Evolutionary conservation across 92 coral and sea anemone species (phyloP).

Genomic region (Palythoa caribaeorum): DNA sequence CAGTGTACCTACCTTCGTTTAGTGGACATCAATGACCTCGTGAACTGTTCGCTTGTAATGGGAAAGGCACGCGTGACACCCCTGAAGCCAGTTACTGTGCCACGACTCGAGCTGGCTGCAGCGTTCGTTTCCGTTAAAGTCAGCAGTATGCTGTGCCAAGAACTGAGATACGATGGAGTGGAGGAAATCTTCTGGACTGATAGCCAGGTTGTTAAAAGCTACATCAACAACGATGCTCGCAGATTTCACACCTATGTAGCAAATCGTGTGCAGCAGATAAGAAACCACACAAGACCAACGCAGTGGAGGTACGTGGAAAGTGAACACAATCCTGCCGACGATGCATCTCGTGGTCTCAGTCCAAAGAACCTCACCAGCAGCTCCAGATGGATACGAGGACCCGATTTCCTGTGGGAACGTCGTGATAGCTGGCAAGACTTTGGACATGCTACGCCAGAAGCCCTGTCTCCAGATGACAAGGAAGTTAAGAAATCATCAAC

Average conservation of each 20-base stretch:
- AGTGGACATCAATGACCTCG: neutral
- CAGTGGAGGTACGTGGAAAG: constrained; percentile 79
- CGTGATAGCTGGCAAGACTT: constrained; percentile 61
- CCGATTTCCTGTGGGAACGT: constrained; percentile 68
- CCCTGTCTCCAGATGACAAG: constrained; percentile 46
- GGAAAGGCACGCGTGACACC: constrained; percentile 65
- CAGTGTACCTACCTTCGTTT: neutral
- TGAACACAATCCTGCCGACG: constrained; percentile 78
- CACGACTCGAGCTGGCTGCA: constrained; percentile 64
- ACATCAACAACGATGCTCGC: constrained; percentile 50
- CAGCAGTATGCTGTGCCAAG: constrained; percentile 34
- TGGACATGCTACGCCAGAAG: constrained; percentile 14
- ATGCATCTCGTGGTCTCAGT: constrained; percentile 72
- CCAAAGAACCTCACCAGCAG: constrained; percentile 59
- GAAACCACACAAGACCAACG: constrained; percentile 63
- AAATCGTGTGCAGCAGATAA: constrained; percentile 73
- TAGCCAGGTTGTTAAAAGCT: constrained; percentile 25
- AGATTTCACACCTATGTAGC: constrained; percentile 79
- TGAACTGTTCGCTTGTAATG: neutral
- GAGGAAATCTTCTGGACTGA: constrained; percentile 60
- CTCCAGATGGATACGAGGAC: constrained; percentile 74
- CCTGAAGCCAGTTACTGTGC: constrained; percentile 43
- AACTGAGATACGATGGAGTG: constrained; percentile 14
- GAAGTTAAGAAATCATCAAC: constrained; percentile 46
- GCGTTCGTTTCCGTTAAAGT: constrained; percentile 55